Evolutionary conservation across 2,797 vertebrate genomes (phyloP), one percentile per base, ranked within the genome.

Genomic region (Rousettus madagascariensis): DNA sequence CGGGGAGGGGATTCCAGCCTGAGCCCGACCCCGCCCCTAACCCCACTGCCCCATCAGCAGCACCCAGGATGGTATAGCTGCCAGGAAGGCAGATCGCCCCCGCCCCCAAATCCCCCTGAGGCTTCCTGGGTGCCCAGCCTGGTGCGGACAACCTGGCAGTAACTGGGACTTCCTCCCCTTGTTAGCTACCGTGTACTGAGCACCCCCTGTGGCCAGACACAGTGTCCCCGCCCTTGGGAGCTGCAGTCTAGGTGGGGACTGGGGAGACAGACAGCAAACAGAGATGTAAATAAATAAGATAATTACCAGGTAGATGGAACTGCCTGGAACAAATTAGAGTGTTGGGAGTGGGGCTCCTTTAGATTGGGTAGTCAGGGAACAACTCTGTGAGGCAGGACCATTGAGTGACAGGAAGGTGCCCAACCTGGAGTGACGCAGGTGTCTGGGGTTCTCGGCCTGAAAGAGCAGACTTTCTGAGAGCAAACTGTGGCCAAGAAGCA

Each of bases 231-330:
- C 74, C n/a, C 69, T 26, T 6, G 43, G 30, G 46, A 33, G 17
- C 20, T 46, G 24, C 0, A 1, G 49, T 9, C 69, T 20, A 10
- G 46, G 0, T 82, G 49, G 57, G 41, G 10, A 4, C 1, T 49
- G 13, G 43, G 41, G 38, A 83, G 36, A 55, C 41, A 11, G 75
- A 24, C 16, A 26, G 30, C 33, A 49, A 41, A 49, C 26, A 72
- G 33, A 51, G 28, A 3, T 10, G 3, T 71, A 22, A 68, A 5
- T n/a, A 59, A 66, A 3, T 30, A 36, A 80, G 28, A 7, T 28
- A n/a, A 63, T 28, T 3, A 8, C 36, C 0, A 1, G 33, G 22
- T 3, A 5, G 26, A 7, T 4, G 24, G 46, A 4, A 1, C n/a
- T 53, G 11, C 38, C 19, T 15, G 49, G 38, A 84, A 13, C 19